These are phyloP conservation scores for Pilophorus perplexus DNA, from an alignment of 2,888 invertebrate species.

Conservation along the genomic window DNA sequence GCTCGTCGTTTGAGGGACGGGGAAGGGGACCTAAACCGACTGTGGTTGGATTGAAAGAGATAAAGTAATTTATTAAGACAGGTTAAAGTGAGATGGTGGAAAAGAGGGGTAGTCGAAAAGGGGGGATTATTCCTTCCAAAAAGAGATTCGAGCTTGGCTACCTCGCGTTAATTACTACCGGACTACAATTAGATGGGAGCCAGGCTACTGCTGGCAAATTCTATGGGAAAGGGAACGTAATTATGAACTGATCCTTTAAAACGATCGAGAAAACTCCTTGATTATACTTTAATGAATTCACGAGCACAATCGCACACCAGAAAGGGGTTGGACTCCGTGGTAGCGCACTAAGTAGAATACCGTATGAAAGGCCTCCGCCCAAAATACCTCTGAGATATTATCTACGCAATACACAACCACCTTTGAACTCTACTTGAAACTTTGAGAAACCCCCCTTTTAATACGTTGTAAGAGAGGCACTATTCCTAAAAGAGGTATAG, in stretches of 20 bases:
- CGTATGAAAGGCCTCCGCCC: too few relatives aligned
- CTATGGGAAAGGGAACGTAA: background rate
- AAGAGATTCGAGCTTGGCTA: background rate
- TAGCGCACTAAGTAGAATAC: too few relatives aligned
- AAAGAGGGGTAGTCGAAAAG: too few relatives aligned
- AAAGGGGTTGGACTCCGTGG: too few relatives aligned
- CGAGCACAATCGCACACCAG: background rate
- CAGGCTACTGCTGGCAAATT: background rate
- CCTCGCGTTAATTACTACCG: conserved; percentile 1
- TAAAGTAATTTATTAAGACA: conserved; percentile 13
- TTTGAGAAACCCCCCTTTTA: too few relatives aligned
- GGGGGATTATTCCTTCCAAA: background rate
- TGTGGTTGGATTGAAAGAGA: conserved; percentile 20
- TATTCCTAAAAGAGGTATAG: too few relatives aligned
- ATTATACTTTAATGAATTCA: background rate
- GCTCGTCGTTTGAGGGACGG: too few relatives aligned
- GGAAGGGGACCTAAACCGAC: too few relatives aligned
- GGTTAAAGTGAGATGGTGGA: background rate
- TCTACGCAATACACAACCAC: too few relatives aligned
- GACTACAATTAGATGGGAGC: conserved; percentile 11
- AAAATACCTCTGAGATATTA: too few relatives aligned
- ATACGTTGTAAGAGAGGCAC: too few relatives aligned
- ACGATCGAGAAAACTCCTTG: background rate
- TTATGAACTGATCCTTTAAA: background rate
- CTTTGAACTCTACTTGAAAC: too few relatives aligned